These are phyloP conservation scores for Toxotes jaculatrix DNA, from an alignment of 2,113 vertebrate genomes.

Conservation along the genomic window DNA sequence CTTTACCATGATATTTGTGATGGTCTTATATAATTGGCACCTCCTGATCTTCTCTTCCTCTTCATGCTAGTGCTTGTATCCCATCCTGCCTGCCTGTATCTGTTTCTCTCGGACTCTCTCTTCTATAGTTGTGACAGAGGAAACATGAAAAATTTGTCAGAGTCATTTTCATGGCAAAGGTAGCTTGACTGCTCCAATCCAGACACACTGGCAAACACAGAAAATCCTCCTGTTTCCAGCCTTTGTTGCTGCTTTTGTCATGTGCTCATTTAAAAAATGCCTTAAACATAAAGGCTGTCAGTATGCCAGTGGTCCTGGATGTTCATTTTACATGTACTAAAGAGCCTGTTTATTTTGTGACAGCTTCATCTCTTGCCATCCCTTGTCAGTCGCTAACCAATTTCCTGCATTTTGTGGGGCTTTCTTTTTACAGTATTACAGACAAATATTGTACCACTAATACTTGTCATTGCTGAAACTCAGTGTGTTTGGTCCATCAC, in stretches of 20 bases:
- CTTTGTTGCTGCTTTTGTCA: background rate
- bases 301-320: constrained; percentile 1
- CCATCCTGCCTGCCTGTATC: constrained; percentile 37
- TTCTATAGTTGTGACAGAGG: constrained; percentile 21
- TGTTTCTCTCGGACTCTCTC: background rate
- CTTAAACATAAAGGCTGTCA: background rate
- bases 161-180: constrained; percentile 10
- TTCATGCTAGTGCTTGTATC: constrained; percentile 48
- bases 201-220: constrained; percentile 13
- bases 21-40: constrained; percentile 78
- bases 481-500: background rate
- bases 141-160: constrained; percentile 11
- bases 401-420: background rate
- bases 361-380: background rate
- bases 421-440: background rate
- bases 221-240: constrained; percentile 1
- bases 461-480: background rate
- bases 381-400: background rate
- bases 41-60: constrained; percentile 73
- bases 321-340: background rate
- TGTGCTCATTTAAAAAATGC: background rate
- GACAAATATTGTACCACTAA: background rate
- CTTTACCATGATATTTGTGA: constrained; percentile 70
- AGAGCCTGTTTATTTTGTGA: constrained; percentile 11
- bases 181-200: constrained; percentile 4